Evolutionary conservation across 2,113 vertebrate species (phyloP).

Genomic region (Sceloporus tristichus): DNA sequence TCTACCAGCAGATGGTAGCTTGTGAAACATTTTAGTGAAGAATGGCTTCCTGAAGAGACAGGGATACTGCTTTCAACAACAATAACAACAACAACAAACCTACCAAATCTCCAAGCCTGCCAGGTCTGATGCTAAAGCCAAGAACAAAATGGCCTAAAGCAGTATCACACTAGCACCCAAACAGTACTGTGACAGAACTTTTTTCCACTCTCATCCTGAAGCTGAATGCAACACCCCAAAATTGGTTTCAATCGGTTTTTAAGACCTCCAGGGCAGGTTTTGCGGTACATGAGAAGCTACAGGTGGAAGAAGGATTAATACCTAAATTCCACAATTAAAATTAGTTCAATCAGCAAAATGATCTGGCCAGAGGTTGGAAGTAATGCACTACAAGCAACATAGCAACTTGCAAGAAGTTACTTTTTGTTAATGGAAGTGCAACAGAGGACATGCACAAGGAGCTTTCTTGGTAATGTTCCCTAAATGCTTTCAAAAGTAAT

Average conservation of each 20-base stretch:
- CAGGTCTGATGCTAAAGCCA: conserved; percentile 41
- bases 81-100: conserved; percentile 41
- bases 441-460: too few species aligned
- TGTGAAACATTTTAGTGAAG: conserved; percentile 59
- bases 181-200: background rate
- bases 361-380: too few species aligned
- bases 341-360: too few species aligned
- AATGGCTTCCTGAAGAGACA: conserved; percentile 62
- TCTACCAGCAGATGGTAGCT: conserved; percentile 70
- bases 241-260: too few species aligned
- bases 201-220: background rate
- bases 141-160: conserved; percentile 27
- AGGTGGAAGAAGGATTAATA: background rate
- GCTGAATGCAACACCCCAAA: background rate
- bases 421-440: too few species aligned
- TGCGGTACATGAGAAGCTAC: background rate
- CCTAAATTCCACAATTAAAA: too few species aligned
- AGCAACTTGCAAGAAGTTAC: too few species aligned
- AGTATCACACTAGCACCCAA: background rate
- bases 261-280: background rate
- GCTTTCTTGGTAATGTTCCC: too few species aligned
- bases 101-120: conserved; percentile 2
- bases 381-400: too few species aligned
- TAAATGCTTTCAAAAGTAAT: too few species aligned
- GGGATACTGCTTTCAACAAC: conserved; percentile 34